A percentile compares a stretch with the other conserved stretches of the same genome.
phyloP scores from a whole-genome alignment of 2,888 invertebrate species.

The Allygus modestus region DNA sequence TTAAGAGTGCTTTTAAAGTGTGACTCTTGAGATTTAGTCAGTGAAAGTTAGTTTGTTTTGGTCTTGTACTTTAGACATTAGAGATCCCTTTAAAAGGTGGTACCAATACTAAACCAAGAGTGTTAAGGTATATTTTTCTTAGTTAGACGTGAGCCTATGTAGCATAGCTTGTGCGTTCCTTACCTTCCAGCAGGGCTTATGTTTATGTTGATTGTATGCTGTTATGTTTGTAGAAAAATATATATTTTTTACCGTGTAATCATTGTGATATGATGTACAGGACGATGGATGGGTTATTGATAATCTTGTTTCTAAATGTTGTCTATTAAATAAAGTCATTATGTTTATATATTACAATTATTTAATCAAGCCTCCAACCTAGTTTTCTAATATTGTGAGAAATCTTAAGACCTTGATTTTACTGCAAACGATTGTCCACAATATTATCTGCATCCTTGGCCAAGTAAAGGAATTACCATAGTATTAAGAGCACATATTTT shows the following conservation, averaged over 20 bases:
- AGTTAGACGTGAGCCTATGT: constrained; percentile 24
- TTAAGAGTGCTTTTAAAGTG: constrained; percentile 8
- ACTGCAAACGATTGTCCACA: too few relatives aligned
- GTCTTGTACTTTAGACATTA: not conserved
- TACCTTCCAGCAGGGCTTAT: constrained; percentile 27
- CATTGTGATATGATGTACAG: constrained; percentile 57
- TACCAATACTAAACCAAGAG: not conserved
- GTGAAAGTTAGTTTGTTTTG: not conserved
- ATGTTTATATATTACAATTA: not conserved
- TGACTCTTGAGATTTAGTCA: not conserved
- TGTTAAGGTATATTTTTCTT: not conserved
- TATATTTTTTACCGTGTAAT: constrained; percentile 49
- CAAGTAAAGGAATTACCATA: too few relatives aligned
- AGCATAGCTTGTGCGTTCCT: not conserved
- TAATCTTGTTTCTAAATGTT: constrained; percentile 65
- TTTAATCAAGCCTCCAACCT: not conserved
- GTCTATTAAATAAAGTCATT: constrained; percentile 64
- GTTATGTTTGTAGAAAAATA: constrained; percentile 43
- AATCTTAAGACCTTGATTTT: too few relatives aligned
- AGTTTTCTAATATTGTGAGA: too few relatives aligned
- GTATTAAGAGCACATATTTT: too few relatives aligned
- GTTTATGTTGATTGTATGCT: not conserved
- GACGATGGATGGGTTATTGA: constrained; percentile 58
- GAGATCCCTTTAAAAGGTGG: not conserved
- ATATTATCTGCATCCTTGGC: too few relatives aligned